A percentile compares a stretch with the other conserved stretches of the same genome.
Evolutionary conservation across 2,113 vertebrate species (phyloP).

Genomic region (Isurus oxyrinchus): DNA sequence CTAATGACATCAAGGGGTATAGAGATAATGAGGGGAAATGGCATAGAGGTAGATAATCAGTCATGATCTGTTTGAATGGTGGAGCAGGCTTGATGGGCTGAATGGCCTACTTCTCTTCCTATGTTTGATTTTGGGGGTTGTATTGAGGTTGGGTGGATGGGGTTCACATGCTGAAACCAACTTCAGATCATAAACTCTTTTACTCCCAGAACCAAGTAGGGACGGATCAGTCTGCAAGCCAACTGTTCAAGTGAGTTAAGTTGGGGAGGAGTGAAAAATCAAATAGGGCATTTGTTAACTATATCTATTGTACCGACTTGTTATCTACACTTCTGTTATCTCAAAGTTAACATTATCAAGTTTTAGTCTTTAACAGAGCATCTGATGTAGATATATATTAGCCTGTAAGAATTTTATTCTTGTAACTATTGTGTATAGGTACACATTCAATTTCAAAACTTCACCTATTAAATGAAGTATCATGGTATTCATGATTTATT

Average conservation of each 20-base stretch:
- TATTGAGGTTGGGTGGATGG: too few relatives aligned
- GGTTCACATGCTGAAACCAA: too few relatives aligned
- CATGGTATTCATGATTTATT: neutral
- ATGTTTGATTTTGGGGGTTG: too few relatives aligned
- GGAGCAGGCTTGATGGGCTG: too few relatives aligned
- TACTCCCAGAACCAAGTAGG: too few relatives aligned
- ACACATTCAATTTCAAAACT: neutral
- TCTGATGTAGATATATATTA: neutral
- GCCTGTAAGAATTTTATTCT: neutral
- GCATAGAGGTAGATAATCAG: too few relatives aligned
- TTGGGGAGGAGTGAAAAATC: slow-evolving; percentile 23
- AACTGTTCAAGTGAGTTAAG: neutral
- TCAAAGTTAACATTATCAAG: neutral
- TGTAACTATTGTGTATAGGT: neutral
- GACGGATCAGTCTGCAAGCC: too few relatives aligned
- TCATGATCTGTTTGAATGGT: too few relatives aligned
- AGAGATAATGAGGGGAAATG: too few relatives aligned
- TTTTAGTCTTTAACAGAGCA: neutral
- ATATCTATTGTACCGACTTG: neutral
- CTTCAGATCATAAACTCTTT: too few relatives aligned
- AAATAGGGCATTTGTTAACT: neutral
- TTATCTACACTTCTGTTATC: neutral
- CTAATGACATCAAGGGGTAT: too few relatives aligned
- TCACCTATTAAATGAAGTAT: neutral
- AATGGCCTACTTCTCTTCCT: too few relatives aligned